Percentiles rank a stretch among this genome's conserved stretches.
These are phyloP conservation scores for Megalops cyprinoides DNA, from an alignment of 2,797 vertebrate species.

Conservation along the genomic window DNA sequence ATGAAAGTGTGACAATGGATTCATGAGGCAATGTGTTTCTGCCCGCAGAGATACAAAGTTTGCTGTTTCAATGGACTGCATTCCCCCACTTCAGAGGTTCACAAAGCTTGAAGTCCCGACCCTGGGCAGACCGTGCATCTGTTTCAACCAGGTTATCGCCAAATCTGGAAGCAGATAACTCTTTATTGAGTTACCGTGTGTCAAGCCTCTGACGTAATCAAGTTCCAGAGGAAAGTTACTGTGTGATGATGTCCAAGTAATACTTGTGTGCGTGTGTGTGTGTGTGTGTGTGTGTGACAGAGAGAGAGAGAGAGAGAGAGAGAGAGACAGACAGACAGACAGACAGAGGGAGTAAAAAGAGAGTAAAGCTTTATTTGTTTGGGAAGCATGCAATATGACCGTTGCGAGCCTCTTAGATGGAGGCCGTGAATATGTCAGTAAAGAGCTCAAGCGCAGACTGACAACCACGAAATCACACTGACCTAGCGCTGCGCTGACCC, in stretches of 20 bases:
- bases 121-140: background rate
- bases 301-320: too few relatives aligned
- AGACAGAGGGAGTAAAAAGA: too few relatives aligned
- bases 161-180: too few relatives aligned
- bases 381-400: background rate
- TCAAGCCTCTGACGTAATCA: background rate
- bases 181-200: too few relatives aligned
- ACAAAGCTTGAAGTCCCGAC: too few relatives aligned
- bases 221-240: background rate
- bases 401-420: background rate
- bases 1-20: background rate
- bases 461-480: background rate
- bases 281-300: too few relatives aligned
- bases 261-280: too few relatives aligned
- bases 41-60: background rate
- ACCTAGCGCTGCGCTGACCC: conserved; percentile 3
- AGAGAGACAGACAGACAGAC: too few relatives aligned
- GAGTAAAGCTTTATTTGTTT: background rate
- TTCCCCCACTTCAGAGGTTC: background rate
- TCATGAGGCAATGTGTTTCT: background rate
- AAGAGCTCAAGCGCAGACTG: background rate
- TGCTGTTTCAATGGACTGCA: background rate
- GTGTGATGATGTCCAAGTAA: background rate
- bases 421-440: conserved; percentile 1
- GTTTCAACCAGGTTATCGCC: background rate